Base-by-base conservation (phyloP, 2,797 vertebrate genomes). In the Trachurus trachurus region DNA sequence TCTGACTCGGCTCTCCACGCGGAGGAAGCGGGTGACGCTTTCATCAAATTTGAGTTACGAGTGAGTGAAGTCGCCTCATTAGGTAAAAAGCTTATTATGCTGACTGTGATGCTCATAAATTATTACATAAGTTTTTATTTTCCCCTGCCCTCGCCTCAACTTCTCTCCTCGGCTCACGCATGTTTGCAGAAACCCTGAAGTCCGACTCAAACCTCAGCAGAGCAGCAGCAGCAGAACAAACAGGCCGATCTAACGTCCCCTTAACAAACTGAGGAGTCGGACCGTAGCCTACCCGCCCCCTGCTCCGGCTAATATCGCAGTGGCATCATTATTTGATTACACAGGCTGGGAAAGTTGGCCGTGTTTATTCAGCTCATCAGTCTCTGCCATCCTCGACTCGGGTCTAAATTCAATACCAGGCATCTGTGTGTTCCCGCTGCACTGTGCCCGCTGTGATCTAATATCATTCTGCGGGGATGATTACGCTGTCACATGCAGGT, bases 11-110 rank as follows among this genome's bases (percentile, higher is more conserved):
- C 78, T 84, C 78, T 62, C 21, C 34, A 0, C 11, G 15, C 15
- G 21, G 54, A 60, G 19, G 21, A 44, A 63, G 31, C 56, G 19
- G 10, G 9, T 15, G 66, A 17, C 17, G n/a, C 78, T 65, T 72
- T 83, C 77, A 76, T 85, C 84, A 87, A 78, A 79, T 75, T 39
- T 88, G 87, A 91, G 87, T 93, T 88, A 90, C 39, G 88, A 85
- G 82, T 56, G 74, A 84, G 54, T 22, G 78, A 76, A 81, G 77
- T 86, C 19, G 42, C 61, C 86, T 94, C 90, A 89, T 95, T 94
- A 93, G 88, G 85, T 91, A 89, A 90, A 92, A 88, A 87, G 88
- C 81, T 80, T 65, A 66, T 84, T 84, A 85, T 90, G 92, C 90
- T 89, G 87, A 90, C 86, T 83, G 63, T 39, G 76, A 86, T 15